These are phyloP conservation scores for Passer domesticus DNA, from an alignment of 2,113 vertebrate genomes.

Conservation along the genomic window DNA sequence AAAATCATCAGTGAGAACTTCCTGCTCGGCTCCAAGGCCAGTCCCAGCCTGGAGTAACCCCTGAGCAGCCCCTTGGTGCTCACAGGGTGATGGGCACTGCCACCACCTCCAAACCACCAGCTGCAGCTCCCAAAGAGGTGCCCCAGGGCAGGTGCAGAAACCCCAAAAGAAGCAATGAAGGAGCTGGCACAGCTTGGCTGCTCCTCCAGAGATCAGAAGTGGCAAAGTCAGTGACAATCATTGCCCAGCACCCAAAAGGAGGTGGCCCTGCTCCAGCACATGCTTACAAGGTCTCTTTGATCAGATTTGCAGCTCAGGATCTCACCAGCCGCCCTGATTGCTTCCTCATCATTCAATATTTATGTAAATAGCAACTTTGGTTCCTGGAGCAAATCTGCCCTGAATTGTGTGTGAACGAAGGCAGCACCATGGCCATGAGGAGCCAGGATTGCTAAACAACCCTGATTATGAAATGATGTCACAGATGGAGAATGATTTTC, in stretches of 20 bases:
- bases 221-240: not conserved
- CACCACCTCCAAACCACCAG: not conserved
- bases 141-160: not conserved
- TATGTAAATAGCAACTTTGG: not conserved
- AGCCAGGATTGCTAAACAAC: not conserved
- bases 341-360: conserved; percentile 11
- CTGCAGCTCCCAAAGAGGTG: not conserved
- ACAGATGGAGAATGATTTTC: conserved; percentile 15
- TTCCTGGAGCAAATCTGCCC: not conserved
- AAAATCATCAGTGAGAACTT: not conserved
- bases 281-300: not conserved
- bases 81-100: not conserved
- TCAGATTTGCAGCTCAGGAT: not conserved
- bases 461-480: conserved; percentile 25
- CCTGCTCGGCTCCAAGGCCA: not conserved
- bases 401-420: not conserved
- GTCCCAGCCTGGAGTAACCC: not conserved
- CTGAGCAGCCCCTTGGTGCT: not conserved
- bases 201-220: not conserved
- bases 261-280: not conserved
- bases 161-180: not conserved
- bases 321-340: not conserved
- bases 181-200: rapidly evolving
- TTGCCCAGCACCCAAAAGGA: not conserved
- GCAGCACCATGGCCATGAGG: not conserved